Conservation (phyloP, 1,140 invertebrate genomes). For the Melipona quadrifasciata region DNA sequence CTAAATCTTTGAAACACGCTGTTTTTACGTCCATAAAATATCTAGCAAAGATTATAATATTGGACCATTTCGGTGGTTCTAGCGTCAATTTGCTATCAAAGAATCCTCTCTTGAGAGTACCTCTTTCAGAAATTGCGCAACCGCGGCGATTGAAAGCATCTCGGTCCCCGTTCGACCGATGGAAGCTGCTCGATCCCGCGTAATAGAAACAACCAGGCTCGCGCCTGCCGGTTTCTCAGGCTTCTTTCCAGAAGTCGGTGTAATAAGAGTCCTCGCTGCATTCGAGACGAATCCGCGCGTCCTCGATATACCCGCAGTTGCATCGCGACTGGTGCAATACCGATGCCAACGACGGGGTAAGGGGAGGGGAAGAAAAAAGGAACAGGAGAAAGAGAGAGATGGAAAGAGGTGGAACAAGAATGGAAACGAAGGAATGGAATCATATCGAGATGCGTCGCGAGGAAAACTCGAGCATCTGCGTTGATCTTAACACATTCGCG, state of each 20-base stretch:
- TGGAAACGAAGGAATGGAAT: constrained; percentile 31
- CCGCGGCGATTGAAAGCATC: background rate
- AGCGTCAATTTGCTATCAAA: too few species aligned
- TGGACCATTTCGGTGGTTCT: too few species aligned
- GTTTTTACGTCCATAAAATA: too few species aligned
- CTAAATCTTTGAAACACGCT: too few species aligned
- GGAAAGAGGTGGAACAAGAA: background rate
- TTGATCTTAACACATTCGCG: constrained; percentile 60
- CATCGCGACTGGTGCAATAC: constrained; percentile 71
- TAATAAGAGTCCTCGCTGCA: constrained; percentile 62
- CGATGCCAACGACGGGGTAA: background rate
- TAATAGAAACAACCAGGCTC: constrained; percentile 4
- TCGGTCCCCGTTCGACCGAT: background rate
- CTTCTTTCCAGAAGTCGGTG: constrained; percentile 21
- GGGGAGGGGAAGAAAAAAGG: background rate
- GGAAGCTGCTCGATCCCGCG: background rate
- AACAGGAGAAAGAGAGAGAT: background rate
- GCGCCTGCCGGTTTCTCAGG: constrained; percentile 13
- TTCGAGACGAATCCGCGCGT: constrained; percentile 58
- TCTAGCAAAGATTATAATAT: too few species aligned
- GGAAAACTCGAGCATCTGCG: constrained; percentile 25
- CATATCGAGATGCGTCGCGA: constrained; percentile 26
- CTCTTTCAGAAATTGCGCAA: background rate
- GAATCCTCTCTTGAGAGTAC: too few species aligned
- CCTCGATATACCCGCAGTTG: constrained; percentile 56